Percentiles rank a stretch among this genome's conserved stretches.
Evolutionary conservation across 2,797 vertebrate species (phyloP).

Genomic region (Meda fulgida): DNA sequence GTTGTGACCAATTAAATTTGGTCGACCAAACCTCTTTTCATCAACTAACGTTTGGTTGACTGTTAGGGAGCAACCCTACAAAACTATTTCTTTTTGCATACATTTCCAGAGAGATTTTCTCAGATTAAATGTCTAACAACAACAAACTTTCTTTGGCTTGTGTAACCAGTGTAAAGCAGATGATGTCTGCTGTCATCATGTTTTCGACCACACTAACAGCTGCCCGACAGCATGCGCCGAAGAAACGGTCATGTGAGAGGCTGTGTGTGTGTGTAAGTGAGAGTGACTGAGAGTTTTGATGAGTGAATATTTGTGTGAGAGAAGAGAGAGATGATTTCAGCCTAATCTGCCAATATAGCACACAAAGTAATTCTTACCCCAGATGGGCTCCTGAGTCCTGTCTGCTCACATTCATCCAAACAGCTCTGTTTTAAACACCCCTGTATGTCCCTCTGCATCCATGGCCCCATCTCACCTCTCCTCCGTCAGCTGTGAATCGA

Average conservation of each 20-base stretch:
- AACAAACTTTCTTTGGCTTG: not conserved
- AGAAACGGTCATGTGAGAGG: conserved; percentile 3
- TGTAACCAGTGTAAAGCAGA: conserved; percentile 17
- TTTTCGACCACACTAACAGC: conserved; percentile 6
- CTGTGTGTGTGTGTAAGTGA: not conserved
- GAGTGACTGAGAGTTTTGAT: conserved; percentile 14
- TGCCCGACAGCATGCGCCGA: not conserved
- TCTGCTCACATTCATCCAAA: conserved; percentile 1
- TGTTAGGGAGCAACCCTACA: not conserved
- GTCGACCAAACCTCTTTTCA: not conserved
- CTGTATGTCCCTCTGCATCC: not conserved
- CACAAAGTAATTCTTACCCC: not conserved
- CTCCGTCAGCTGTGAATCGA: conserved; percentile 24
- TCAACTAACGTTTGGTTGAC: not conserved
- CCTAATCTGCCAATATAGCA: not conserved
- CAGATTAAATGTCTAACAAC: not conserved
- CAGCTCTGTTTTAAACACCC: not conserved
- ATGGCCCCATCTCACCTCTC: conserved; percentile 19
- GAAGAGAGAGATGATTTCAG: not conserved
- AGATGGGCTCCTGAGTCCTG: conserved; percentile 8
- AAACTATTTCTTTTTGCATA: not conserved
- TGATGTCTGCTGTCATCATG: conserved; percentile 34
- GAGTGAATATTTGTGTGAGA: conserved; percentile 1
- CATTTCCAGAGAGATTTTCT: not conserved
- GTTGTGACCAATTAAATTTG: not conserved